Percentiles rank a stretch among this genome's conserved stretches.
These are phyloP conservation scores for Columba livia DNA, from an alignment of 2,113 vertebrate species.

Conservation along the genomic window DNA sequence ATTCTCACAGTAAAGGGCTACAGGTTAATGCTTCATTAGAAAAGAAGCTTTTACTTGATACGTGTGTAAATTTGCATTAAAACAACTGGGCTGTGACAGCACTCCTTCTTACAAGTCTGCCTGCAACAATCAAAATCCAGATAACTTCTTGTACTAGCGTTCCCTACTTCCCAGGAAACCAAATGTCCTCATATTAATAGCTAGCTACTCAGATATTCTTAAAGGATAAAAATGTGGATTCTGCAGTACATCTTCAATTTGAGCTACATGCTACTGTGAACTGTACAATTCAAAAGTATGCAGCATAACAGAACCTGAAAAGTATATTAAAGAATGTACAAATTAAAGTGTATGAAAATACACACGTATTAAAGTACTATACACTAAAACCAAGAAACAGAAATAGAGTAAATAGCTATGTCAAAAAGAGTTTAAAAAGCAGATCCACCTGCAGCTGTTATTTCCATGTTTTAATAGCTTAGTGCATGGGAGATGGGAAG, in stretches of 20 bases:
- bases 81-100: not conserved
- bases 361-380: not conserved
- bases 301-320: not conserved
- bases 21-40: not conserved
- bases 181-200: not conserved
- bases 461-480: not conserved
- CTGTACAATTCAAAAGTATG: not conserved
- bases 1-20: not conserved
- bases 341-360: not conserved
- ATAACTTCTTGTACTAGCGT: not conserved
- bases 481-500: not conserved
- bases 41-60: not conserved
- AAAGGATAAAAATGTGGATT: not conserved
- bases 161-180: not conserved
- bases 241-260: not conserved
- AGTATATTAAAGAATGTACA: not conserved
- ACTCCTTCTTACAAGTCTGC: not conserved
- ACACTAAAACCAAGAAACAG: not conserved
- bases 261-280: not conserved
- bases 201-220: not conserved
- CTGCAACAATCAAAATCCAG: not conserved
- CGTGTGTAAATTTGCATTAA: not conserved
- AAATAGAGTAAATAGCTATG: not conserved
- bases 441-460: not conserved
- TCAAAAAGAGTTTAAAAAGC: not conserved